Conservation (phyloP, 2,113 vertebrate genomes). For the Plotosus lineatus region DNA sequence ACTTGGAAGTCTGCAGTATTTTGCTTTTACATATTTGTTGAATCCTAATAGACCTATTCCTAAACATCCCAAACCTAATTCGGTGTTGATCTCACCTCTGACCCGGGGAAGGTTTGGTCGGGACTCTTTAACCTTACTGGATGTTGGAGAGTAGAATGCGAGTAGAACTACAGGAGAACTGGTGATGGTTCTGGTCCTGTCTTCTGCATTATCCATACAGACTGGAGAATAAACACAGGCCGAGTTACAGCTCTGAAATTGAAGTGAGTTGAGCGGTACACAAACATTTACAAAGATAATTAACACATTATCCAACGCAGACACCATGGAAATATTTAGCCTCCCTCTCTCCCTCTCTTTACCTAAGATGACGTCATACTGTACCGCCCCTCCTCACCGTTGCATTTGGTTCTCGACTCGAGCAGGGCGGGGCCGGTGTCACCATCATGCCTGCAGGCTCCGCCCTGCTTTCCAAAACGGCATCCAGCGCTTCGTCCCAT, state of each 20-base stretch:
- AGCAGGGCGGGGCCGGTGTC: background rate
- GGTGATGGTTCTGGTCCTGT: background rate
- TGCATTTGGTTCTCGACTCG: background rate
- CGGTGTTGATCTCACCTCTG: background rate
- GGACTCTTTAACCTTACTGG: constrained; percentile 11
- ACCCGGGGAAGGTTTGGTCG: background rate
- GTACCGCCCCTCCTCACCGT: background rate
- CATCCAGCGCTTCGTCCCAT: constrained; percentile 15
- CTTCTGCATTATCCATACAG: background rate
- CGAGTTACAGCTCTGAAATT: background rate
- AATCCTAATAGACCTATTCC: no score
- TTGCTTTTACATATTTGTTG: no score
- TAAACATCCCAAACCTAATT: background rate
- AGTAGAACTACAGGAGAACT: background rate
- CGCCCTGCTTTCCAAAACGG: background rate
- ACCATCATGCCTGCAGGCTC: background rate
- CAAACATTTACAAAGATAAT: background rate
- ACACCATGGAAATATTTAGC: background rate
- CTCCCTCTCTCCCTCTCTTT: no score
- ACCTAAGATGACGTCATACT: background rate
- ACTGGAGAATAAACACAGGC: background rate
- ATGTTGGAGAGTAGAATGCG: constrained; percentile 2
- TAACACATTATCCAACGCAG: background rate
- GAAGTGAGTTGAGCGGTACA: background rate
- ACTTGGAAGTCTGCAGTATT: no score